Percentiles rank a stretch among this genome's conserved stretches.
These are phyloP conservation scores for Leguminivora glycinivorella DNA, from an alignment of 1,140 invertebrate species.

Conservation along the genomic window DNA sequence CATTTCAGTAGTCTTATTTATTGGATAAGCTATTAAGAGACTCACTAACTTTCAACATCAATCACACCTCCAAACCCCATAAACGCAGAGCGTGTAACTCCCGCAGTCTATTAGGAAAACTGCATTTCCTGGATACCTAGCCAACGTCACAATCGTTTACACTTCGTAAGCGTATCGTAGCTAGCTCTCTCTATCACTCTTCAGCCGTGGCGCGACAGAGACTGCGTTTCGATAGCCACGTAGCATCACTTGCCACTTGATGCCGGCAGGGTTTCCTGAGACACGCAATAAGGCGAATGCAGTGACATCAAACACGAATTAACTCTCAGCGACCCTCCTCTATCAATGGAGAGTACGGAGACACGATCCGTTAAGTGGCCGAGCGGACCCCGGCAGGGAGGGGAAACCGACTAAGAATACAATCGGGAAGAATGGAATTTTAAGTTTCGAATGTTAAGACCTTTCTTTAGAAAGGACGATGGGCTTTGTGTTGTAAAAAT, in stretches of 20 bases:
- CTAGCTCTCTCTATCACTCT: too few species aligned
- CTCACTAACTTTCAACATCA: neutral
- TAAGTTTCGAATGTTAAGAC: neutral
- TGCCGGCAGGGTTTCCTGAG: too few species aligned
- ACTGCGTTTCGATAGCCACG: too few species aligned
- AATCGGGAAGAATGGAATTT: neutral
- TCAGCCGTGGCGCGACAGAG: too few species aligned
- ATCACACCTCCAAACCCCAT: conserved; percentile 1
- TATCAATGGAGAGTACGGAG: conserved; percentile 67
- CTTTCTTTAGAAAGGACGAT: neutral
- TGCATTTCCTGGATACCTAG: too few species aligned
- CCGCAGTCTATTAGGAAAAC: conserved; percentile 43
- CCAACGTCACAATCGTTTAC: too few species aligned
- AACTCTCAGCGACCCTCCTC: conserved; percentile 63
- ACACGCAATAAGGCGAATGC: conserved; percentile 61
- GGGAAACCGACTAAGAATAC: neutral
- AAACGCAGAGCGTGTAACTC: conserved; percentile 18
- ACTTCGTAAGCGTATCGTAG: too few species aligned
- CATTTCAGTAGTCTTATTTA: conserved; percentile 4
- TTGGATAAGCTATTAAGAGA: conserved; percentile 2
- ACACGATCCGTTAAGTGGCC: conserved; percentile 64
- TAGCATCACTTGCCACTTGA: too few species aligned
- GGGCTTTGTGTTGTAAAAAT: too few species aligned
- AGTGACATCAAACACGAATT: conserved; percentile 74
- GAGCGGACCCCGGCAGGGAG: conserved; percentile 51